Evolutionary conservation across 2,888 invertebrate species (phyloP).

Genomic region (Nemotelus pantherinus): DNA sequence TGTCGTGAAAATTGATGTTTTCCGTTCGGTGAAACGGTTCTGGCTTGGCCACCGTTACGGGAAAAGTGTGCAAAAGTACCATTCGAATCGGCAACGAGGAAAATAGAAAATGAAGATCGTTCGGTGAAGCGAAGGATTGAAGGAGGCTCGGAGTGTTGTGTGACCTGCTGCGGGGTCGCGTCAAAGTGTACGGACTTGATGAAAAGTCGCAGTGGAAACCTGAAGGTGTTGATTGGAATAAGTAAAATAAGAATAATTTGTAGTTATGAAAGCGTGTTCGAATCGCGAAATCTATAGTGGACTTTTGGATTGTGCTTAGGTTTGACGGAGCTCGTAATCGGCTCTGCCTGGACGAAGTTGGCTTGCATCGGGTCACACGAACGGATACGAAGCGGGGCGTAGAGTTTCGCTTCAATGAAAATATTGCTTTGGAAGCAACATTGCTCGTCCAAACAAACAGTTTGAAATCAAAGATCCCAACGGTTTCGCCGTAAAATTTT

Average conservation of each 20-base stretch:
- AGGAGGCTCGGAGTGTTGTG: not conserved
- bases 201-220: not conserved
- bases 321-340: not conserved
- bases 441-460: too few relatives aligned
- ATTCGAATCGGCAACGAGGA: not conserved
- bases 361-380: conserved; percentile 26
- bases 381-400: conserved; percentile 35
- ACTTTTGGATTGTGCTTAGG: not conserved
- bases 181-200: too few relatives aligned
- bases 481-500: too few relatives aligned
- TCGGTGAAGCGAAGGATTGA: not conserved
- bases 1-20: not conserved
- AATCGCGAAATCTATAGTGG: not conserved
- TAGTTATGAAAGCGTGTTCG: too few relatives aligned
- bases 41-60: not conserved
- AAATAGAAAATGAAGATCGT: not conserved
- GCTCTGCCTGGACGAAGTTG: not conserved
- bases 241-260: too few relatives aligned
- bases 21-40: not conserved
- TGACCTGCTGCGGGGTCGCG: not conserved
- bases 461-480: too few relatives aligned
- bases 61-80: too few relatives aligned
- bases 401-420: conserved; percentile 9
- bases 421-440: not conserved
- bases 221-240: too few relatives aligned